A percentile compares a stretch with the other conserved stretches of the same genome.
These are phyloP conservation scores for Macaca mulatta DNA, from an alignment of 2,113 vertebrate genomes.

Conservation along the genomic window DNA sequence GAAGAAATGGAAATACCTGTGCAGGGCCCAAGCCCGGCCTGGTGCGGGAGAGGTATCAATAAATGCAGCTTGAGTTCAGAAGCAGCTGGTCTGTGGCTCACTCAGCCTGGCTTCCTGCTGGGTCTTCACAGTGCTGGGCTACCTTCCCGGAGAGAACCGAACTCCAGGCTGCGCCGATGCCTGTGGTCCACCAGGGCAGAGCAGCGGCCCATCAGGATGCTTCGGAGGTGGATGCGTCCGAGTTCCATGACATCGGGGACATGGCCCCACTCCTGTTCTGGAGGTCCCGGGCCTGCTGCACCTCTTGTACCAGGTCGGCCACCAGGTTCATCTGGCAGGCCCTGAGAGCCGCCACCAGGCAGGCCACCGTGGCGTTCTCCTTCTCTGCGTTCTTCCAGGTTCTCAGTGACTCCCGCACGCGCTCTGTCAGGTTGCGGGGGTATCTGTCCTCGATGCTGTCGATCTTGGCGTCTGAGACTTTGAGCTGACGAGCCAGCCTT, in stretches of 20 bases:
- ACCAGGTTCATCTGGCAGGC: slow-evolving; percentile 85
- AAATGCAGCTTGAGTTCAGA: neutral
- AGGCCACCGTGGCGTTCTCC: slow-evolving; percentile 75
- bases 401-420: slow-evolving; percentile 82
- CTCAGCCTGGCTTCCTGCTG: neutral
- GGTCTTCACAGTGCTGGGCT: neutral
- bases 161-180: rapidly evolving
- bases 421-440: slow-evolving; percentile 81
- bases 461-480: slow-evolving; percentile 81
- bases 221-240: rapidly evolving
- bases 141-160: rapidly evolving
- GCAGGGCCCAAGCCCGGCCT: rapidly evolving
- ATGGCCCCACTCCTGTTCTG: rapidly evolving
- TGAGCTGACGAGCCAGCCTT: slow-evolving; percentile 85
- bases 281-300: neutral
- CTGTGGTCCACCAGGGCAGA: rapidly evolving
- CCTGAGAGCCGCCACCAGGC: slow-evolving; percentile 85
- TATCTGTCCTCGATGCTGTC: slow-evolving; percentile 81
- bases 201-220: neutral
- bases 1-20: neutral
- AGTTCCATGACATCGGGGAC: neutral
- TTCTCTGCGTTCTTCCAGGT: slow-evolving; percentile 84
- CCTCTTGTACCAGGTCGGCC: slow-evolving; percentile 85
- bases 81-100: neutral
- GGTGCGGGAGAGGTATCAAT: rapidly evolving